These are phyloP conservation scores for Xylota segnis DNA, from an alignment of 2,888 invertebrate genomes.

Conservation along the genomic window DNA sequence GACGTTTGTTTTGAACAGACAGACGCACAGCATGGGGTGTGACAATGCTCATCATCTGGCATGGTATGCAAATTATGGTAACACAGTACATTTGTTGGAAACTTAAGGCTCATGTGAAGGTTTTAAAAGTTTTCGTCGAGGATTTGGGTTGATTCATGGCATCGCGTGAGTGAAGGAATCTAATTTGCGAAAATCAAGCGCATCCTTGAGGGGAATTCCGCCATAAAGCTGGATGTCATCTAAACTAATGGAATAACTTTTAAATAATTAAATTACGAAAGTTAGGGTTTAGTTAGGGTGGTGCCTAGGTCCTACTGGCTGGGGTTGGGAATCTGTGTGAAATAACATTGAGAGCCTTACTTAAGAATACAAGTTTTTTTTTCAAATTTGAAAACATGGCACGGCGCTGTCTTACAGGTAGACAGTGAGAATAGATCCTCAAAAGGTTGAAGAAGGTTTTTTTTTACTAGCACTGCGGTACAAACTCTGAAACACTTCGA, in stretches of 20 bases:
- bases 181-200: neutral
- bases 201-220: conserved; percentile 1
- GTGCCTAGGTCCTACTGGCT: too few relatives aligned
- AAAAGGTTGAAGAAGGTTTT: too few relatives aligned
- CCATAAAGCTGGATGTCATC: neutral
- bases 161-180: neutral
- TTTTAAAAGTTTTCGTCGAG: neutral
- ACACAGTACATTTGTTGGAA: neutral
- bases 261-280: neutral
- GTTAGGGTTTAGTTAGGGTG: too few relatives aligned
- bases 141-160: conserved; percentile 1
- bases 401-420: too few relatives aligned
- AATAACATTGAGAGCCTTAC: too few relatives aligned
- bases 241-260: neutral
- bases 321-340: too few relatives aligned
- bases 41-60: conserved; percentile 21
- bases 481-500: too few relatives aligned
- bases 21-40: conserved; percentile 16
- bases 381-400: too few relatives aligned
- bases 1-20: conserved; percentile 8
- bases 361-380: too few relatives aligned
- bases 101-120: neutral
- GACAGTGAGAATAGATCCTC: too few relatives aligned
- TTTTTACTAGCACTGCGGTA: too few relatives aligned
- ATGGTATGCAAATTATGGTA: conserved; percentile 12